Evolutionary conservation across 2,113 vertebrate genomes (phyloP), one percentile per base, ranked within the genome.

Genomic region (Zosterops pallidus): DNA sequence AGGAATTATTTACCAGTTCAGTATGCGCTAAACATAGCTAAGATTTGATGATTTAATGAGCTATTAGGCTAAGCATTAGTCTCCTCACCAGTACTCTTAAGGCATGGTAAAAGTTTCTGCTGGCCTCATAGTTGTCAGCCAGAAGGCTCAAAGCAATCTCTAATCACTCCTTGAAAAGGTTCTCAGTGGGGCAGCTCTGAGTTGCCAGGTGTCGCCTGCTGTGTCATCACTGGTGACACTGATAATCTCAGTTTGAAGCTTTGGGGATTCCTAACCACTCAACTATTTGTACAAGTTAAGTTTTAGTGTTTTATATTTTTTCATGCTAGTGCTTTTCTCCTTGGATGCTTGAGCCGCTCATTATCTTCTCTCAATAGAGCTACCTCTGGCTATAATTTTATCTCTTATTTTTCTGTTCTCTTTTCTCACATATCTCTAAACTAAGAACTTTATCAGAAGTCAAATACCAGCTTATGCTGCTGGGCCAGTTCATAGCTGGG

Each of bases 81-180:
- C 91, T 86, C 21, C 24, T 69, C 11, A 20, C 12, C 14, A 42
- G 1, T 33, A 39, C 12, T 16, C 7, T 41, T 26, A 57, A 68
- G 28, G 21, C 11, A 86, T 0, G 0, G 4, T 1, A 21, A 39
- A 11, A 57, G 3, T 63, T 31, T 55, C 31, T 83, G 25, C 14
- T 71, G 33, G 15, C 9, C 28, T 33, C 35, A 37, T 3, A 39
- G 25, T 4, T 4, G 3, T 52, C 35, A 65, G 17, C 18, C 28
- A 84, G 46, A 35, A 86, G 39, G 35, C 2, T 7, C 24, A 80
- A n/a, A 19, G 13, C 9, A 65, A 17, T 7, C 10, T 31, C 13
- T 28, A 2, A 2, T 53, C 20, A 9, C 4, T 50, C 21, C 20
- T 67, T 50, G 20, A 49, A 46, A 31, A 68, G 6, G 16, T 14